Percentiles rank a stretch among this genome's conserved stretches.
These are phyloP conservation scores for Chondrilla cf. caribensis DNA, from an alignment of 37 sponge, comb jelly and placozoan genomes.

Conservation along the genomic window DNA sequence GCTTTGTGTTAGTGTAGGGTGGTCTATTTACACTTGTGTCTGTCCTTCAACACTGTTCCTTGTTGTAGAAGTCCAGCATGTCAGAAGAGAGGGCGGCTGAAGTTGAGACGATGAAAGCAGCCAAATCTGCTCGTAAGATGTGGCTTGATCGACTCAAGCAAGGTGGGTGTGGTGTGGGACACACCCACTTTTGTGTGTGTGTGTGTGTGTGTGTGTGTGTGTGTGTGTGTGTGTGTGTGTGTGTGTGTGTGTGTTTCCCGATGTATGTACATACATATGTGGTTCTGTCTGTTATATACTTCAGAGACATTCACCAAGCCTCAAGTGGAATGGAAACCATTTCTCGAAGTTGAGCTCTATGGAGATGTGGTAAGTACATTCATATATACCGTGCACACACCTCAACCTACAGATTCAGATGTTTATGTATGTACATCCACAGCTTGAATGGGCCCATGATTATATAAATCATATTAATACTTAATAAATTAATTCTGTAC, in stretches of 20 bases:
- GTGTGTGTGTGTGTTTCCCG: too few relatives aligned
- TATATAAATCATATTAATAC: too few relatives aligned
- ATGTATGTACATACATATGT: too few relatives aligned
- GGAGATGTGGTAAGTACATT: conserved; percentile 1
- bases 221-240: background rate
- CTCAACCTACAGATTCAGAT: background rate
- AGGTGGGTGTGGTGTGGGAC: background rate
- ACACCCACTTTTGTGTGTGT: background rate
- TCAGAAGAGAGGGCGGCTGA: conserved; percentile 36
- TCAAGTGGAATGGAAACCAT: conserved; percentile 29
- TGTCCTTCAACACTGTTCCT: too few relatives aligned
- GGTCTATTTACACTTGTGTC: too few relatives aligned
- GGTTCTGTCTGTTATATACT: too few relatives aligned
- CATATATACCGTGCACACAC: too few relatives aligned
- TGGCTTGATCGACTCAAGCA: conserved; percentile 16
- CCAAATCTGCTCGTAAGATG: conserved; percentile 30
- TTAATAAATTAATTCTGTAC: too few relatives aligned
- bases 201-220: conserved; percentile 3
- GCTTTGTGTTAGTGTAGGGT: too few relatives aligned
- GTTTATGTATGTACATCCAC: too few relatives aligned
- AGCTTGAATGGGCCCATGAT: too few relatives aligned
- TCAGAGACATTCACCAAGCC: background rate
- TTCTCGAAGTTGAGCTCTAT: conserved; percentile 52
- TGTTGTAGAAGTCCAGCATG: too few relatives aligned
- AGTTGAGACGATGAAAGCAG: conserved; percentile 51